Percentiles rank a stretch among this genome's conserved stretches.
Evolutionary conservation across 2,888 invertebrate species (phyloP).

Genomic region (Athetis lepigone): DNA sequence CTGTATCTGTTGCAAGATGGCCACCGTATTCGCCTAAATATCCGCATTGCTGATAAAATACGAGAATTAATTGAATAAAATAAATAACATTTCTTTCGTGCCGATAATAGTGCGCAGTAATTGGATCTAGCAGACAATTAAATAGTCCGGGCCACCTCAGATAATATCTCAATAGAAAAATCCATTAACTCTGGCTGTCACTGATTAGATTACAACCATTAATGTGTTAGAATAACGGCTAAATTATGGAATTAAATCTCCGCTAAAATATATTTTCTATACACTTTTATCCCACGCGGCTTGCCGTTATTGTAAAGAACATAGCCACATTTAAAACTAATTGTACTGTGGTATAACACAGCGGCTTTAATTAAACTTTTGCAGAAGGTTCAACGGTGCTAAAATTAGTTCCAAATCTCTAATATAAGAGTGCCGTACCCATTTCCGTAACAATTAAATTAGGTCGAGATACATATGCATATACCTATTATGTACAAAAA

Average conservation of each 20-base stretch:
- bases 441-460: constrained; percentile 28
- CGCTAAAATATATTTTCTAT: constrained; percentile 17
- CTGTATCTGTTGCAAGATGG: not conserved
- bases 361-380: constrained; percentile 33
- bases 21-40: constrained; percentile 20
- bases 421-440: constrained; percentile 15
- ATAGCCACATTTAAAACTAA: not conserved
- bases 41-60: constrained; percentile 29
- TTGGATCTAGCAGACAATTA: constrained; percentile 25
- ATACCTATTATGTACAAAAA: constrained; percentile 40
- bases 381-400: constrained; percentile 11
- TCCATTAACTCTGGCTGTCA: constrained; percentile 31
- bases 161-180: constrained; percentile 39
- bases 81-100: constrained; percentile 1
- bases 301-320: not conserved
- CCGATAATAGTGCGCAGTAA: constrained; percentile 12
- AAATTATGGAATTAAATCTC: constrained; percentile 26
- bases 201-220: constrained; percentile 11
- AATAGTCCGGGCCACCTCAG: constrained; percentile 9
- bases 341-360: constrained; percentile 13
- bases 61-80: constrained; percentile 13
- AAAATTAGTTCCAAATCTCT: constrained; percentile 34
- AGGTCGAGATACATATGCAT: constrained; percentile 16
- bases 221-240: constrained; percentile 27
- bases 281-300: not conserved